These are phyloP conservation scores for Macrotrachela quadricornifera DNA, from an alignment of 1,140 invertebrate species.

Conservation along the genomic window DNA sequence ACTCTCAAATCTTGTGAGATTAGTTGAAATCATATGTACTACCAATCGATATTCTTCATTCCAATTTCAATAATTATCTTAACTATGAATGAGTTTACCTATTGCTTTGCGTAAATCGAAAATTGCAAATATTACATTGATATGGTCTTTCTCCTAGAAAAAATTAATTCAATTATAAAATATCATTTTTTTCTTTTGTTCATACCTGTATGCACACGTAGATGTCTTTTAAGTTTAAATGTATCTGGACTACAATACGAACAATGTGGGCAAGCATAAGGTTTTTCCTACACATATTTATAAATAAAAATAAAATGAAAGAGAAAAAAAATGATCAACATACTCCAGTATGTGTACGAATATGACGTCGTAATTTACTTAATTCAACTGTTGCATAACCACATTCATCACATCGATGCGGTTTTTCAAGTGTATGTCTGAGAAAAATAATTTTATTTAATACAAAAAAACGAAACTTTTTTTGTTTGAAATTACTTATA, in stretches of 20 bases:
- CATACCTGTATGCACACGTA: constrained; percentile 65
- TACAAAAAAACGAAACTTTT: neutral
- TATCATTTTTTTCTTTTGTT: constrained; percentile 42
- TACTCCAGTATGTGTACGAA: constrained; percentile 60
- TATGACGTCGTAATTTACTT: constrained; percentile 72
- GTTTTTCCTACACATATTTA: constrained; percentile 35
- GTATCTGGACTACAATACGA: constrained; percentile 91
- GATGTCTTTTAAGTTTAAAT: constrained; percentile 74
- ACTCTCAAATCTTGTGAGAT: no score
- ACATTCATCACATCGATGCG: constrained; percentile 76
- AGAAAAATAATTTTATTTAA: constrained; percentile 35
- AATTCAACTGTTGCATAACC: constrained; percentile 81
- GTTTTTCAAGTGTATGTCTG: constrained; percentile 79
- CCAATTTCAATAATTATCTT: no score
- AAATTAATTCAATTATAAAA: constrained; percentile 75
- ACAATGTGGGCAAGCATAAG: constrained; percentile 60
- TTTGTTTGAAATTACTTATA: constrained; percentile 11
- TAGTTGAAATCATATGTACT: no score
- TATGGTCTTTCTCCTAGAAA: constrained; percentile 53
- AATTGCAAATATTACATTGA: constrained; percentile 55
- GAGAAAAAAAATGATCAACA: no score
- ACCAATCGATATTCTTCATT: no score
- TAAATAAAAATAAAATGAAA: no score
- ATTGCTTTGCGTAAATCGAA: constrained; percentile 77
- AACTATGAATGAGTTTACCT: constrained; percentile 32